Evolutionary conservation across 2,113 vertebrate genomes (phyloP).

Genomic region (Pteruthius melanotis): DNA sequence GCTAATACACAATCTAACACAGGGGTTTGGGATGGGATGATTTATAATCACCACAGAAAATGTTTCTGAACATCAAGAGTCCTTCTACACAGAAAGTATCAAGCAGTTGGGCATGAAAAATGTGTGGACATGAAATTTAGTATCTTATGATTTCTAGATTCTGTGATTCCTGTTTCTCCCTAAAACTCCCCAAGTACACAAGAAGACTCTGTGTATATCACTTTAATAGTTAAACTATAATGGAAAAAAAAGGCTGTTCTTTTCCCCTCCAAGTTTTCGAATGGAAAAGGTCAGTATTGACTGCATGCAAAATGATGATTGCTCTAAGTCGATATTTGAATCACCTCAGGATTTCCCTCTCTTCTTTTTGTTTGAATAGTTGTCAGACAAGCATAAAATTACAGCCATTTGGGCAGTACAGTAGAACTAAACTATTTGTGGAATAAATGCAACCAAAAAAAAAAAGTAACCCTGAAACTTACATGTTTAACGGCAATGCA

Average conservation of each 20-base stretch:
- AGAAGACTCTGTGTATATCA: not conserved
- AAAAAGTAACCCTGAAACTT: not conserved
- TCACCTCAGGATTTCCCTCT: slow-evolving; percentile 30
- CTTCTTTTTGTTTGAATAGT: slow-evolving; percentile 8
- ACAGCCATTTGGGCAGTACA: not conserved
- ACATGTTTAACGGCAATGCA: not conserved
- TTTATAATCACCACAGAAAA: not conserved
- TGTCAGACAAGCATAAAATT: slow-evolving; percentile 21
- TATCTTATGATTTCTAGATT: not conserved
- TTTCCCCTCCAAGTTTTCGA: not conserved
- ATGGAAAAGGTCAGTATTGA: slow-evolving; percentile 55
- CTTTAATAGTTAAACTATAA: not conserved
- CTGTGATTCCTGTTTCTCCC: not conserved
- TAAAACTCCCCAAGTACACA: not conserved
- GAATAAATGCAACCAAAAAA: not conserved
- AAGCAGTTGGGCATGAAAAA: not conserved
- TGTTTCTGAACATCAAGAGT: not conserved
- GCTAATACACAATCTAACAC: not conserved
- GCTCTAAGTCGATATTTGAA: slow-evolving; percentile 23
- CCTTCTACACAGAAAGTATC: not conserved
- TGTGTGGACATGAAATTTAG: not conserved
- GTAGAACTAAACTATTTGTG: not conserved
- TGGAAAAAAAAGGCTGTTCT: not conserved
- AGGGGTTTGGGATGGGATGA: not conserved
- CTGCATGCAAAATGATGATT: not conserved